Percentiles rank a stretch among this genome's conserved stretches.
Conservation (phyloP, 1,140 invertebrate species). For the Nylanderia fulva region DNA sequence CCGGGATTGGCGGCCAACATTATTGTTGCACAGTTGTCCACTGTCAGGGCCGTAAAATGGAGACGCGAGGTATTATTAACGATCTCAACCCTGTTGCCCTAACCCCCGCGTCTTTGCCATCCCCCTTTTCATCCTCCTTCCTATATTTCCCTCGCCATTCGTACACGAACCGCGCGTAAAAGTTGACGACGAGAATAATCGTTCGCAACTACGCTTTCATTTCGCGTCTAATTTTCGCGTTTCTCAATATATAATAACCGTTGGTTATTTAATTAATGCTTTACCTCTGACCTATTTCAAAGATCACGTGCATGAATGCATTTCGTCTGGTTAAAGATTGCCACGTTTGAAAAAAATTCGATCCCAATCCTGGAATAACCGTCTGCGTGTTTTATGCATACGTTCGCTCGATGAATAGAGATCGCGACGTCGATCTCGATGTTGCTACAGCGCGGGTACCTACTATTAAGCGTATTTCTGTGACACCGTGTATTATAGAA, state of each 20-base stretch:
- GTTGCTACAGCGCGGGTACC: not conserved
- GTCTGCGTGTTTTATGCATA: not conserved
- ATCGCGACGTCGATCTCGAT: not conserved
- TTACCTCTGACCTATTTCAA: too few relatives aligned
- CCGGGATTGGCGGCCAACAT: slow-evolving; percentile 70
- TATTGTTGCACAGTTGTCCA: slow-evolving; percentile 83
- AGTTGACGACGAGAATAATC: slow-evolving; percentile 47
- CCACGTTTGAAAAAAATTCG: not conserved
- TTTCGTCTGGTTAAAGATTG: not conserved
- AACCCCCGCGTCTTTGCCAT: not conserved
- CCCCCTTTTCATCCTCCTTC: not conserved
- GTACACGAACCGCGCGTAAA: slow-evolving; percentile 47
- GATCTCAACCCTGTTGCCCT: slow-evolving; percentile 60
- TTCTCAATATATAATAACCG: not conserved
- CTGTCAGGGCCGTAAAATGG: slow-evolving; percentile 81
- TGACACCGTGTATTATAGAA: slow-evolving; percentile 53
- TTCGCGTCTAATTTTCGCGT: not conserved
- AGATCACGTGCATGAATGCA: too few relatives aligned
- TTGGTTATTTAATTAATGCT: not conserved
- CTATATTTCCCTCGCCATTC: not conserved
- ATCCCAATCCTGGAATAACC: not conserved
- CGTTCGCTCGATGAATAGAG: not conserved
- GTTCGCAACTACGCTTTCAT: not conserved
- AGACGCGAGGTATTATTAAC: slow-evolving; percentile 81
- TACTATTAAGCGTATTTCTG: slow-evolving; percentile 53